Conservation (phyloP, 64 coral and sea anemone species). For the Pocillopora verrucosa region DNA sequence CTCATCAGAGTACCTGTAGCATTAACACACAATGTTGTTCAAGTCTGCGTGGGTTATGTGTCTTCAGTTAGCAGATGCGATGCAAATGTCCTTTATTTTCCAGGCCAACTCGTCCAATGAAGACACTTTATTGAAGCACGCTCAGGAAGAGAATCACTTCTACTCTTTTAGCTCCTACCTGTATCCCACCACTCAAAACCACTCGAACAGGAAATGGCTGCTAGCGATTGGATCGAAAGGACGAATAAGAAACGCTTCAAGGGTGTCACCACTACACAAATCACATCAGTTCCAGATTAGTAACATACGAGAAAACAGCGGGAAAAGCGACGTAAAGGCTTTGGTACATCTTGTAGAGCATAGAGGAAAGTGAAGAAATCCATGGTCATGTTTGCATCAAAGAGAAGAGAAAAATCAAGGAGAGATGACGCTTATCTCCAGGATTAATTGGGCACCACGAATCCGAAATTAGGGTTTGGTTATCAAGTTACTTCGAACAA, state of each 20-base stretch:
- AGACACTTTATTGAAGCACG: constrained; percentile 13
- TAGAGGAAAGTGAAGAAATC: neutral
- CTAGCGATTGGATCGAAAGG: constrained; percentile 35
- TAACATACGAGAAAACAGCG: neutral
- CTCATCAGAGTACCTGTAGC: too few relatives aligned
- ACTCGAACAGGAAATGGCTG: neutral
- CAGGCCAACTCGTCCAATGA: constrained; percentile 19
- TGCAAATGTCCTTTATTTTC: neutral
- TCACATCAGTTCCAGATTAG: constrained; percentile 30
- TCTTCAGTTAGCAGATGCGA: too few relatives aligned
- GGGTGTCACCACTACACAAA: neutral
- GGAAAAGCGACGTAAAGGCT: neutral
- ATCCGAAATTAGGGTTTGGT: too few relatives aligned
- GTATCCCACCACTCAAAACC: neutral
- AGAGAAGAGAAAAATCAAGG: too few relatives aligned
- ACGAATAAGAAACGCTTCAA: constrained; percentile 22
- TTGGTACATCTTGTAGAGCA: neutral
- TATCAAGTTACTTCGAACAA: too few relatives aligned
- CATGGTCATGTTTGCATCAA: too few relatives aligned
- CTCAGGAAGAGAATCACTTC: constrained; percentile 19
- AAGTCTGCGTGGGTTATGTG: too few relatives aligned
- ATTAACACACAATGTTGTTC: too few relatives aligned
- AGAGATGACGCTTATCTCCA: neutral
- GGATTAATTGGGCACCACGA: neutral
- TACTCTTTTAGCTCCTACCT: constrained; percentile 28